These are phyloP conservation scores for Genyomyrus donnyi DNA, from an alignment of 2,113 vertebrate genomes.

Conservation along the genomic window DNA sequence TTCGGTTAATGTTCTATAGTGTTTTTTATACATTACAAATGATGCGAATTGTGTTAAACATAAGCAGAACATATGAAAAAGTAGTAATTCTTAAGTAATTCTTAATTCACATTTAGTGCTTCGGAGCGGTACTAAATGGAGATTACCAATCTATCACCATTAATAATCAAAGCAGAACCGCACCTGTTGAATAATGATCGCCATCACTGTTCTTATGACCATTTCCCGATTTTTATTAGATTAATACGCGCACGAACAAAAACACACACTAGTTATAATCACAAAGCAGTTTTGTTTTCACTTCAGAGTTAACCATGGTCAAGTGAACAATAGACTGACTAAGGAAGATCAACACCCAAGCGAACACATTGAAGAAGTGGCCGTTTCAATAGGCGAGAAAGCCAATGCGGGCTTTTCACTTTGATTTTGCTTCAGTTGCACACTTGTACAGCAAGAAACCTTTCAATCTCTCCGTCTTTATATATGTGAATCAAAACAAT, in stretches of 20 bases:
- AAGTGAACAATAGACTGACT: background rate
- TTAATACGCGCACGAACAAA: background rate
- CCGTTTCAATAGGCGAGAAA: background rate
- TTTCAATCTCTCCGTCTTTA: background rate
- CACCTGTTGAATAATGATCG: background rate
- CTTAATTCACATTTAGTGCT: background rate
- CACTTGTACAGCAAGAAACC: background rate
- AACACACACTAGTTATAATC: background rate
- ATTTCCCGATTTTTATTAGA: background rate
- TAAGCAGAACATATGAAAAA: background rate
- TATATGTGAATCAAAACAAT: background rate
- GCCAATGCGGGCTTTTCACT: background rate
- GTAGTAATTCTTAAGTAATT: background rate
- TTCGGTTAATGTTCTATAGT: background rate
- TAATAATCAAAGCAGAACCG: background rate
- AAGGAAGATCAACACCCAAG: background rate
- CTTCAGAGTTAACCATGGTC: background rate
- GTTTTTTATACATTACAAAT: background rate
- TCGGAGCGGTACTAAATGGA: background rate
- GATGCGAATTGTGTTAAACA: background rate
- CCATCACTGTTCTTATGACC: background rate
- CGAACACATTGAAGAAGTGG: background rate
- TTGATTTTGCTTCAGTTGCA: background rate
- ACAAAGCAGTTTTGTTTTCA: background rate
- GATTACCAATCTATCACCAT: background rate